Conservation (phyloP, 2,797 vertebrate species). For the Hippocampus kuda region DNA sequence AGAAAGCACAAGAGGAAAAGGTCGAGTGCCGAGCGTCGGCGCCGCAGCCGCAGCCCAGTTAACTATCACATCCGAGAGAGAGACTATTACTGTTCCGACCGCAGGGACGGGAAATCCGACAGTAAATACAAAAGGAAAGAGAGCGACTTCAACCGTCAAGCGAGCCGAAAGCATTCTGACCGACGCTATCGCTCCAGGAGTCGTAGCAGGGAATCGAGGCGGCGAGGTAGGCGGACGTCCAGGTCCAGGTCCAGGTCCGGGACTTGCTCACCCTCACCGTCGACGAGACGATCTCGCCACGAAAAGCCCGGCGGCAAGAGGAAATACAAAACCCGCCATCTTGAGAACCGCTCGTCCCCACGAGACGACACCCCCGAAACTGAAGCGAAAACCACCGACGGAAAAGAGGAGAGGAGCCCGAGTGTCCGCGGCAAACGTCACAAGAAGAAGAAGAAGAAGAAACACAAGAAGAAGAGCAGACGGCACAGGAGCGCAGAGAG, state of each 20-base stretch:
- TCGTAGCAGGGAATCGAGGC: conserved; percentile 28
- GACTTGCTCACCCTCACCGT: conserved; percentile 51
- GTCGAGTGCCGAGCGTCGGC: conserved; percentile 61
- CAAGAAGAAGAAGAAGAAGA: conserved; percentile 87
- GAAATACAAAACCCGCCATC: conserved; percentile 86
- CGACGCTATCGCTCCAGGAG: conserved; percentile 38
- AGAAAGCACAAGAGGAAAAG: conserved; percentile 59
- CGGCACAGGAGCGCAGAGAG: conserved; percentile 58
- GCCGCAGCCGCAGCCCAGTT: conserved; percentile 30
- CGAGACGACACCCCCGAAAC: background rate
- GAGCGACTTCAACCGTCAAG: conserved; percentile 44
- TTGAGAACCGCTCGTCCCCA: conserved; percentile 64
- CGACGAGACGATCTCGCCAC: conserved; percentile 25
- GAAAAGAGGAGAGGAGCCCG: conserved; percentile 69
- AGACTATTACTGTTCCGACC: conserved; percentile 62
- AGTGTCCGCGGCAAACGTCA: conserved; percentile 67
- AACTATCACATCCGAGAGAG: conserved; percentile 42
- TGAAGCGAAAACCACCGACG: conserved; percentile 55
- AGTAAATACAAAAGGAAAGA: conserved; percentile 62
- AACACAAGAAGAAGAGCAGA: conserved; percentile 81
- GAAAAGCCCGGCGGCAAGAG: conserved; percentile 77
- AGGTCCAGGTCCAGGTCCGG: conserved; percentile 37
- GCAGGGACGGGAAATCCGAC: conserved; percentile 60
- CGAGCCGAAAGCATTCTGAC: conserved; percentile 29
- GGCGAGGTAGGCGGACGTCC: background rate